Base-by-base conservation (phyloP, 2,888 invertebrate genomes). In the Chrysodeixis includens region DNA sequence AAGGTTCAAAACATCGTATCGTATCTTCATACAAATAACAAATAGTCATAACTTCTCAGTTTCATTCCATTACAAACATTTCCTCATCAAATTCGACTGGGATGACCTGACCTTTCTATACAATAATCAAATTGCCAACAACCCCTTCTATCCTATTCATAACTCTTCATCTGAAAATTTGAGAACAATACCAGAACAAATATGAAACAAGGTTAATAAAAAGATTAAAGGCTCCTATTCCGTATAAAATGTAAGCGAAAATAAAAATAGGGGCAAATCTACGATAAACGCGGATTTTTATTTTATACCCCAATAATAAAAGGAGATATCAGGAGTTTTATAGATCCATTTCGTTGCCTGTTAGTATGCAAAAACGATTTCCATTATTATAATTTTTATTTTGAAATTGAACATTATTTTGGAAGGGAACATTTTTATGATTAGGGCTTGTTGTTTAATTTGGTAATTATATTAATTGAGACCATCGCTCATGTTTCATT, bases 251-350 rank as follows among this genome's bases (percentile, higher is more conserved):
- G 16, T 59, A 53, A 35, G 55, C 52, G 40, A 56, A n/a, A 44
- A 62, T 64, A 67, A 70, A 74, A 71, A 32, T 49, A 30, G 44
- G 57, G 55, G 9, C 20, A 49, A 46, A 20, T 10, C 20, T 22
- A 49, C 46, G 51, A 66, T 71, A 68, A 75, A 58, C 44, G 32
- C 1, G 61, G 68, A 63, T 68, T 63, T 58, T 30, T 32, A 62
- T 67, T 70, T 75, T 75, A 75, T 62, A 61, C 46, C 10, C 10
- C 16, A 46, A 62, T 54, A 56, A 68, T 68, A 68, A 68, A 75
- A 35, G 56, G 10, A 54, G 62, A 70, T 70, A 63, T 69, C 53
- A 52, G 30, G 49, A 49, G 14, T 35, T 59, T 74, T 74, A 61
- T 57, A n/a, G 16, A n/a, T 22, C 14, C 4, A 12, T 57, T 51